Percentiles rank a stretch among this genome's conserved stretches.
Evolutionary conservation across 2,888 invertebrate genomes (phyloP).

Genomic region (Calameuta pallipes): DNA sequence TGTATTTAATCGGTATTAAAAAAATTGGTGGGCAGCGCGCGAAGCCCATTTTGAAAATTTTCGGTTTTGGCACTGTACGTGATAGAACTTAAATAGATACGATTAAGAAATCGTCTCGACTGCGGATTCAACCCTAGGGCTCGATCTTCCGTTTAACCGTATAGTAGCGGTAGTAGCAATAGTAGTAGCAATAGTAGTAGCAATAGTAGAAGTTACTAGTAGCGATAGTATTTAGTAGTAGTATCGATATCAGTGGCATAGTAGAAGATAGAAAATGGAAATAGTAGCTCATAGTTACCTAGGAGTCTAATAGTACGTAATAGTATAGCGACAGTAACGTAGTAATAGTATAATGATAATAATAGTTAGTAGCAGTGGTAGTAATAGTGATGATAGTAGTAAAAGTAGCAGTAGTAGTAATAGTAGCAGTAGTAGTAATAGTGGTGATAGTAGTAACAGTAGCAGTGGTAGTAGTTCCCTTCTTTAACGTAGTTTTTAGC

Average conservation of each 20-base stretch:
- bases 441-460: not conserved
- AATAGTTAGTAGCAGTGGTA: conserved; percentile 1
- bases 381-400: not conserved
- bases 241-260: conserved; percentile 12
- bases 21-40: not conserved
- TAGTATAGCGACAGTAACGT: not conserved
- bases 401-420: not conserved
- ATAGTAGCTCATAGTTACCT: not conserved
- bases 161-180: conserved; percentile 36
- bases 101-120: conserved; percentile 15
- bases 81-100: conserved; percentile 39
- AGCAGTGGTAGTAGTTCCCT: conserved; percentile 2
- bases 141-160: conserved; percentile 33
- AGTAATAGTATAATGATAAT: not conserved
- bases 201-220: conserved; percentile 11
- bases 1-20: conserved; percentile 31
- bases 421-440: not conserved
- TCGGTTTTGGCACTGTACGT: conserved; percentile 53
- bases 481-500: conserved; percentile 2
- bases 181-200: conserved; percentile 13
- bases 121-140: conserved; percentile 47
- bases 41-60: not conserved
- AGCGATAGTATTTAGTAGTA: not conserved
- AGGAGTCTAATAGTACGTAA: not conserved
- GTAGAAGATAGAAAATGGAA: conserved; percentile 5